Percentiles rank a stretch among this genome's conserved stretches.
Evolutionary conservation across 2,113 vertebrate genomes (phyloP).

Genomic region (Pseudopodoces humilis): DNA sequence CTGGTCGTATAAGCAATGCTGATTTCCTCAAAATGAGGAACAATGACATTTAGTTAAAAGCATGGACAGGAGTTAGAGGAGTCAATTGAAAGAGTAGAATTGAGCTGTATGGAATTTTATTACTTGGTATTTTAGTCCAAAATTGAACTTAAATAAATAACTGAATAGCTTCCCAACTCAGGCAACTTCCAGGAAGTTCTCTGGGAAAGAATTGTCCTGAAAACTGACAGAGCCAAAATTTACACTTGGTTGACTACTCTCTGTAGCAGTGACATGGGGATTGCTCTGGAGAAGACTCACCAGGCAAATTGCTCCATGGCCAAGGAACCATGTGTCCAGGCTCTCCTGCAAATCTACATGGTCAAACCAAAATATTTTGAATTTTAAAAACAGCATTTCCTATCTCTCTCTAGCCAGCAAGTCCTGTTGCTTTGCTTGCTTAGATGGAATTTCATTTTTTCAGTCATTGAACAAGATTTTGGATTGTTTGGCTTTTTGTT

Average conservation of each 20-base stretch:
- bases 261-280: not conserved
- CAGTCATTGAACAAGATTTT: not conserved
- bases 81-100: not conserved
- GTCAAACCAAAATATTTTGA: not conserved
- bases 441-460: not conserved
- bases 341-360: not conserved
- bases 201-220: not conserved
- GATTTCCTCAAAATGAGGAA: not conserved
- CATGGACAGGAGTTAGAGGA: not conserved
- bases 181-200: not conserved
- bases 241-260: not conserved
- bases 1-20: not conserved
- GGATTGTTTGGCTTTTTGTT: too few relatives aligned
- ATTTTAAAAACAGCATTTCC: not conserved
- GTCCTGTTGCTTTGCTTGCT: not conserved
- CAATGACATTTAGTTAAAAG: not conserved
- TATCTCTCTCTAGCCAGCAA: not conserved
- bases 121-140: not conserved
- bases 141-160: not conserved
- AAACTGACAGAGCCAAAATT: not conserved
- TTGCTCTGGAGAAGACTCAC: not conserved
- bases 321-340: not conserved
- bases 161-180: not conserved
- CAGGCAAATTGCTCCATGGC: not conserved
- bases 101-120: not conserved